Base-by-base conservation (phyloP, 30 jellyfish, hydroid and myxozoan species). In the Pseudorhiza aurosa region DNA sequence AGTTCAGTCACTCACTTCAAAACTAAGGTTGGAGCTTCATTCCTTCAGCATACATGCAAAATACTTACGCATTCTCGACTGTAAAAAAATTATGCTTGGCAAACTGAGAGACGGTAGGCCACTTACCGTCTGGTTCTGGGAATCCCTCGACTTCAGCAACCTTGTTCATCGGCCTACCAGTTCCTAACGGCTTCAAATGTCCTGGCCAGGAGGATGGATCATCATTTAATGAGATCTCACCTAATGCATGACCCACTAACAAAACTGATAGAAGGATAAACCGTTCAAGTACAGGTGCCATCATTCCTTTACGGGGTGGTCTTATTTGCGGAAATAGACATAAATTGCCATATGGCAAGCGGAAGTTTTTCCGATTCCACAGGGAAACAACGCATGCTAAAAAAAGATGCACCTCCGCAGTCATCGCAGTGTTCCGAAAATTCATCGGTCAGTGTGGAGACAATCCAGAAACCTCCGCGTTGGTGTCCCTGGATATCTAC, bases 141-240 rank as follows among this genome's bases (percentile, higher is more conserved):
- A 72, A 90, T 33, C 81, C 96, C 2, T 53, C 59, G 1, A 90
- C 37, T 32, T 62, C 85, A 69, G 58, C 96, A n/a, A 90, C 88
- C 46, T 75, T 74, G 24, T 25, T 37, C 8, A 55, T 88, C 2
- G 93, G 96, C 45, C 89, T 89, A 32, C 89, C 89, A 29, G 96
- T 35, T 14, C 94, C 97, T 30, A 90, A 59, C 14, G 97, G 97
- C 53, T 90, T 77, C 64, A 90, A 29, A 63, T 90, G 97, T 18
- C 97, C 97, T 1, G 97, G 97, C 79, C 65, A 81, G 30, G 70
- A 26, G 4, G 91, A 15, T 0, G 85, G 94, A 64, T 88, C 88
- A 15, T 86, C 95, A 39, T 31, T 12, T 18, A 83, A 65, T 26
- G 93, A 51, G 0, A 68, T 75, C 7, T 79, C 83, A 47, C 83